Evolutionary conservation across 2,888 invertebrate genomes (phyloP).

Genomic region (Callinectes sapidus): DNA sequence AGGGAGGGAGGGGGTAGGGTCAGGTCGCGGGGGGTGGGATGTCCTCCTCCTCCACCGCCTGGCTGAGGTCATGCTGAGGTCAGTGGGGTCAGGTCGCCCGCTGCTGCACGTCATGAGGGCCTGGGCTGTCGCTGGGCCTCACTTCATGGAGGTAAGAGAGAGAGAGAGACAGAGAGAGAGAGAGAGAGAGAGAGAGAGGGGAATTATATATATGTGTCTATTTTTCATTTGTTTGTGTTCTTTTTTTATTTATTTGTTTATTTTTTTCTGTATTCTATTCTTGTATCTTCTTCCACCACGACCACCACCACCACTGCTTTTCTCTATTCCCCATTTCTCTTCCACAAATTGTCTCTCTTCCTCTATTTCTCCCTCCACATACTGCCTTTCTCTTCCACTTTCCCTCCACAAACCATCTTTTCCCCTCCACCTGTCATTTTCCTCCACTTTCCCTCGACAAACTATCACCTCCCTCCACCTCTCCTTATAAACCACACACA

Average conservation of each 20-base stretch:
- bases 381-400: not conserved
- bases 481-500: no score
- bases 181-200: slow-evolving; percentile 21
- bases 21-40: slow-evolving; percentile 51
- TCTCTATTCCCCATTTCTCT: not conserved
- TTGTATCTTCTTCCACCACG: no score
- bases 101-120: slow-evolving; percentile 92
- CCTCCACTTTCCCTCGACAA: not conserved
- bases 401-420: not conserved
- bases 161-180: slow-evolving; percentile 19
- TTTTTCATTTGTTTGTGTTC: not conserved
- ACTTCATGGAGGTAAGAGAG: slow-evolving; percentile 89
- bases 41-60: slow-evolving; percentile 84
- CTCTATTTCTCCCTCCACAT: not conserved
- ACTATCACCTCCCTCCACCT: not conserved
- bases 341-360: not conserved
- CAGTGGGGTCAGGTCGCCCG: slow-evolving; percentile 90
- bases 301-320: no score
- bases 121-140: slow-evolving; percentile 94
- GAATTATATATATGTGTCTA: not conserved
- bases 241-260: no score
- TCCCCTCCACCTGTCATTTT: not conserved
- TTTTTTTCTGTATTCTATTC: no score
- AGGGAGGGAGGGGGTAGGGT: not conserved
- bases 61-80: slow-evolving; percentile 91